Percentiles rank a stretch among this genome's conserved stretches.
These are phyloP conservation scores for Caenorhabditis afra DNA, from an alignment of 2,888 invertebrate species.

Conservation along the genomic window DNA sequence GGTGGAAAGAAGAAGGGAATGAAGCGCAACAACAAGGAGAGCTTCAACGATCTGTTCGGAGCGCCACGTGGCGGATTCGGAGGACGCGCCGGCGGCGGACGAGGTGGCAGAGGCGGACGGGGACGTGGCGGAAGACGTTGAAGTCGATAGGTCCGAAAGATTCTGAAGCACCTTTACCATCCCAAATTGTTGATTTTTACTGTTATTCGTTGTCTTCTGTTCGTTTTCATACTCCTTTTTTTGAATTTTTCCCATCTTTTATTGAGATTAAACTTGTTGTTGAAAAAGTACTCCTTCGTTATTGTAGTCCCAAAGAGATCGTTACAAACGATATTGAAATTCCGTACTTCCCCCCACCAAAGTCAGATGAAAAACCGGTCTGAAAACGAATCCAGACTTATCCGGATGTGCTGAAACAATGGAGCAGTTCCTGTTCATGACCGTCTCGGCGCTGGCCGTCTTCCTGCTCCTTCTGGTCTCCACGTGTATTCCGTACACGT, in stretches of 20 bases:
- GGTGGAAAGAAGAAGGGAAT: constrained; percentile 94
- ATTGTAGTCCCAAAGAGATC: constrained; percentile 16
- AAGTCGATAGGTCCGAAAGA: constrained; percentile 16
- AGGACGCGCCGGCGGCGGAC: constrained; percentile 49
- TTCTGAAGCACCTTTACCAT: not conserved
- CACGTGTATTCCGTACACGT: constrained; percentile 66
- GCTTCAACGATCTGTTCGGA: constrained; percentile 66
- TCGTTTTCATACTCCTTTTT: constrained; percentile 3
- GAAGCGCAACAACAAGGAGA: constrained; percentile 91
- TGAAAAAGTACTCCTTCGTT: no score
- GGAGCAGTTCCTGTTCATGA: constrained; percentile 54
- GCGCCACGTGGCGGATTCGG: constrained; percentile 54
- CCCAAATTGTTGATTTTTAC: constrained; percentile 25
- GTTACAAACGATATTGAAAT: constrained; percentile 24
- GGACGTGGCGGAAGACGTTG: constrained; percentile 48
- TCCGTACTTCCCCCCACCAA: not conserved
- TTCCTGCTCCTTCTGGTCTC: constrained; percentile 61
- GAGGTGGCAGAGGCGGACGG: constrained; percentile 41
- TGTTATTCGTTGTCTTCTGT: constrained; percentile 2
- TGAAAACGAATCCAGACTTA: no score
- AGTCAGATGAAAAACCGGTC: not conserved
- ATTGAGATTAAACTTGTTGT: not conserved
- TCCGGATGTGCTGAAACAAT: constrained; percentile 44
- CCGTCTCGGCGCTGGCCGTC: constrained; percentile 43
- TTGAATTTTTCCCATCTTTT: not conserved